Conservation (phyloP, 2,888 invertebrate genomes). For the Julus scanicus region DNA sequence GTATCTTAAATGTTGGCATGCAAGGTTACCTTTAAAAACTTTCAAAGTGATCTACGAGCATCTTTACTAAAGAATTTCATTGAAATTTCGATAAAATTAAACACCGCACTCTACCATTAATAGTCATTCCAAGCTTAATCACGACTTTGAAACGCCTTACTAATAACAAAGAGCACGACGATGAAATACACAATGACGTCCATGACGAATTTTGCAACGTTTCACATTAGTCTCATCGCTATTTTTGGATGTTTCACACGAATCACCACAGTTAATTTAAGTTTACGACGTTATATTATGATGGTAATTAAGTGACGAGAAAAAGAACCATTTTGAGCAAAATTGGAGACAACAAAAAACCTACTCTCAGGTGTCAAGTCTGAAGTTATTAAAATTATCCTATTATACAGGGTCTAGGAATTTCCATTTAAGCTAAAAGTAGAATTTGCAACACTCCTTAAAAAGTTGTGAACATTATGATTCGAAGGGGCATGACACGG, state of each 20-base stretch:
- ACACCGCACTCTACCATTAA: constrained; percentile 11
- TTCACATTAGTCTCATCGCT: background rate
- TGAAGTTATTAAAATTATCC: background rate
- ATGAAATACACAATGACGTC: background rate
- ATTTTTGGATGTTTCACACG: background rate
- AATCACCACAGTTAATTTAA: background rate
- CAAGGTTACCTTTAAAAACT: background rate
- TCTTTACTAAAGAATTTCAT: background rate
- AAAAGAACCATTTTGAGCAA: background rate
- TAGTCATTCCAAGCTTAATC: constrained; percentile 20
- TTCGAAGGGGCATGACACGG: background rate
- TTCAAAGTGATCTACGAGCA: background rate
- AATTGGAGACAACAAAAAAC: background rate
- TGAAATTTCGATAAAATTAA: constrained; percentile 9
- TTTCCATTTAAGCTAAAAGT: background rate
- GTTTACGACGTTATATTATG: constrained; percentile 11
- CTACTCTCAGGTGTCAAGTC: background rate
- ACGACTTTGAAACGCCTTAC: background rate
- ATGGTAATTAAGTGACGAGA: background rate
- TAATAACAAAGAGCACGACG: background rate
- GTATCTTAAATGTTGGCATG: background rate
- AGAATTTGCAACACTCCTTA: background rate
- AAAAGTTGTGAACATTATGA: background rate
- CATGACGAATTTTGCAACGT: background rate
- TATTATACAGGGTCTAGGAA: background rate